Evolutionary conservation across 1,140 invertebrate species (phyloP), one percentile per base, ranked within the genome.

Genomic region (Drosophila guanche): DNA sequence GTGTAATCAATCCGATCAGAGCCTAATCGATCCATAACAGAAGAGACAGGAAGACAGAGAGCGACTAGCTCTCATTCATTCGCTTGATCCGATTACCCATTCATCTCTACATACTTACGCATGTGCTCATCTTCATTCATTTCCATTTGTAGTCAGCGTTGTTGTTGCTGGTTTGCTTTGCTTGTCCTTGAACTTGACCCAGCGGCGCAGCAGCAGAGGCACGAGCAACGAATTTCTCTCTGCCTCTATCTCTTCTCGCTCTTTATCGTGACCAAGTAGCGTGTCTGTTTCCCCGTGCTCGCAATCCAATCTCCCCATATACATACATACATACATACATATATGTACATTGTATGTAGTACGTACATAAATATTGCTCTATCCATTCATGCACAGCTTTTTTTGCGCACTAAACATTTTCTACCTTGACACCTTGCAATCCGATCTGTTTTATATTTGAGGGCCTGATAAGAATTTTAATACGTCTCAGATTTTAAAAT

Each of bases 101-200:
- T 37, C 33, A 27, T 27, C 25, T 27, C 25, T 16, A 46, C 45
- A 46, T 25, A 25, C 16, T 27, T 69, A 63, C 54, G 23, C 66
- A 63, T 71, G 45, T 58, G 55, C 61, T 37, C 41, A 29, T 27
- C 33, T 25, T 51, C 80, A 85, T 77, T 77, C 73, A 77, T 71
- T 85, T 81, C 65, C 74, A 86, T 80, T 71, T 60, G 58, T 37
- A 37, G 33, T 37, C 10, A 12, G 33, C 33, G 33, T 66, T 43
- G 60, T 61, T 51, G 54, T 50, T 54, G 62, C 53, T 59, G 47
- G 10, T 12, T 37, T 37, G 33, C 33, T 37, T 37, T 37, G 68
- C 71, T 80, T 85, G 81, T 85, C 81, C 81, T 85, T 85, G 81
- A 85, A 85, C 81, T 85, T 85, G 81, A 85, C 81, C 77, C 72